Evolutionary conservation across 2,113 vertebrate species (phyloP).

Genomic region (Neopipo cinnamomea): DNA sequence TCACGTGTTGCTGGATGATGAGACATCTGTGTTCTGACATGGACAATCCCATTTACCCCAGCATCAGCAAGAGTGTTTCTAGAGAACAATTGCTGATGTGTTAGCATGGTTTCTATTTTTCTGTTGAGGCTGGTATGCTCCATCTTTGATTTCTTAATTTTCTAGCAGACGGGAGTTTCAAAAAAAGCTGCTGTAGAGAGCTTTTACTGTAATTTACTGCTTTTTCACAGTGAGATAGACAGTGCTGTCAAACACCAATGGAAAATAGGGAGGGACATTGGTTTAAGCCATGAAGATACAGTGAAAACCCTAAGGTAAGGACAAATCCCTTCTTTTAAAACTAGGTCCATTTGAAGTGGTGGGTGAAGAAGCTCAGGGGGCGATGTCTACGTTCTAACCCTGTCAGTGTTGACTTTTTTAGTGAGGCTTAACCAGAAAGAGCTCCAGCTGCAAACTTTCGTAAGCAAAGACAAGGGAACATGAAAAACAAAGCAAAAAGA

Average conservation of each 20-base stretch:
- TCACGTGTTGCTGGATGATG: background rate
- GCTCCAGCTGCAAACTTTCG: background rate
- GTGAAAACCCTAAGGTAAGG: background rate
- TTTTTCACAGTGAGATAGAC: background rate
- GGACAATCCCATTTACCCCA: background rate
- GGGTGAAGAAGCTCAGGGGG: background rate
- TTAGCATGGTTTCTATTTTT: background rate
- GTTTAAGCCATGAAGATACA: background rate
- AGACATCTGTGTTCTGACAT: slow-evolving; percentile 25
- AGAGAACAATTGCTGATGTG: background rate
- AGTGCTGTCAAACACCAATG: background rate
- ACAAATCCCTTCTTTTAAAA: background rate
- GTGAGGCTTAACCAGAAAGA: background rate
- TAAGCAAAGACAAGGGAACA: background rate
- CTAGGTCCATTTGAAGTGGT: background rate
- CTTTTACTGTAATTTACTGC: background rate
- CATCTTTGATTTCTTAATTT: background rate
- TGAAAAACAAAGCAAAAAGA: background rate
- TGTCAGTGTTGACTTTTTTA: background rate
- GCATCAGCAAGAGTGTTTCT: background rate
- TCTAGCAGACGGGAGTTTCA: background rate
- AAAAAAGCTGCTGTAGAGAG: background rate
- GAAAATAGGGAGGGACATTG: background rate
- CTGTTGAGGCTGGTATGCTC: background rate
- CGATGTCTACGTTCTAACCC: background rate